A percentile compares a stretch with the other conserved stretches of the same genome.
Conservation (phyloP, 2,888 invertebrate species). For the Dicycla oo region DNA sequence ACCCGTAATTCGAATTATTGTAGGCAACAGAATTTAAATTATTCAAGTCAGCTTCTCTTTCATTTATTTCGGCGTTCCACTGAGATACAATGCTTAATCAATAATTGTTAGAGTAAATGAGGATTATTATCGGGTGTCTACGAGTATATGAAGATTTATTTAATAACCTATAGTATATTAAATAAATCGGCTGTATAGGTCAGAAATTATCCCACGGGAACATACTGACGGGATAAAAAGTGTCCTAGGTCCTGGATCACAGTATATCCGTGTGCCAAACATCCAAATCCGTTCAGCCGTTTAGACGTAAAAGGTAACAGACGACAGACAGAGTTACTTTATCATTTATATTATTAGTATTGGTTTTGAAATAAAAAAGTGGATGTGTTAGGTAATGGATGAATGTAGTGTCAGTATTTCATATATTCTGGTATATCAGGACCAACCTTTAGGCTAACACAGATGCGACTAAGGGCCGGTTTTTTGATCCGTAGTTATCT, state of each 20-base stretch:
- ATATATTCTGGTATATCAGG: neutral
- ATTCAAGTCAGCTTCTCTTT: conserved; percentile 44
- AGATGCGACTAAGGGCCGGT: too few relatives aligned
- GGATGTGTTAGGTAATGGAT: neutral
- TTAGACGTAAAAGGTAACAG: neutral
- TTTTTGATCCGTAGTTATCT: too few relatives aligned
- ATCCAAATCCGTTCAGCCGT: neutral
- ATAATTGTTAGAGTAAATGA: neutral
- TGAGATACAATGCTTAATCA: conserved; percentile 3
- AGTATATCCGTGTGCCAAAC: neutral
- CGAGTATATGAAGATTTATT: too few relatives aligned
- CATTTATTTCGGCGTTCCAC: conserved; percentile 25
- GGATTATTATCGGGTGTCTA: neutral
- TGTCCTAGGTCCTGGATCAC: neutral
- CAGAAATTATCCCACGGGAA: neutral
- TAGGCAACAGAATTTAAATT: conserved; percentile 47
- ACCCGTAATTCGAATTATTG: conserved; percentile 46
- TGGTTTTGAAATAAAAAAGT: neutral
- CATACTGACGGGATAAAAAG: neutral
- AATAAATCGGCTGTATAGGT: too few relatives aligned
- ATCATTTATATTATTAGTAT: neutral
- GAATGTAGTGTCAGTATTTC: neutral
- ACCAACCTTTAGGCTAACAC: neutral
- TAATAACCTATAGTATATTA: too few relatives aligned
- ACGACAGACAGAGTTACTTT: neutral